phyloP scores from a whole-genome alignment of 2,797 vertebrate genomes.

The Psittacula echo region DNA sequence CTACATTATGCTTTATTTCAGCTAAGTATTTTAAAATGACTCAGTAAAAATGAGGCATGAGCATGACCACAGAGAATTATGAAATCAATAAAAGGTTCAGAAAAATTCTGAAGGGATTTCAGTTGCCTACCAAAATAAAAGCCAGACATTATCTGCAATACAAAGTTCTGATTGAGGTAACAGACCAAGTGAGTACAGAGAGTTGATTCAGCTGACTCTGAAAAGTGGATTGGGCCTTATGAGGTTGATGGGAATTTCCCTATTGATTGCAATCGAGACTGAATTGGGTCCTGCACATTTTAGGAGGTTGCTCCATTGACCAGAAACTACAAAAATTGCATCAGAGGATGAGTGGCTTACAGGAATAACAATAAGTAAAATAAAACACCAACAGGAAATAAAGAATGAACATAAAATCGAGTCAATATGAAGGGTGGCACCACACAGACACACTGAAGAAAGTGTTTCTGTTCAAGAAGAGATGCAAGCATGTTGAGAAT shows the following conservation, averaged over 20 bases:
- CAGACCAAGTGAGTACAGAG: background rate
- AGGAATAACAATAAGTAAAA: slow-evolving; percentile 65
- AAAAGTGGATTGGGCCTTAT: background rate
- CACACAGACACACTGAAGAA: slow-evolving; percentile 52
- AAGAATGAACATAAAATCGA: slow-evolving; percentile 58
- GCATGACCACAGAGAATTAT: slow-evolving; percentile 64
- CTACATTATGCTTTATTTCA: slow-evolving; percentile 56
- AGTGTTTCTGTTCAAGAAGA: slow-evolving; percentile 49
- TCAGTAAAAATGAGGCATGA: slow-evolving; percentile 66
- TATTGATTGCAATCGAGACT: slow-evolving; percentile 13
- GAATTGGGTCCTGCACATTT: slow-evolving; percentile 24
- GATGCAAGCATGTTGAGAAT: slow-evolving; percentile 45
- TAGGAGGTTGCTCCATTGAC: slow-evolving; percentile 21
- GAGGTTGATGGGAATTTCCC: slow-evolving; percentile 25
- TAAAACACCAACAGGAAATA: slow-evolving; percentile 58
- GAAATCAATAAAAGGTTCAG: slow-evolving; percentile 66
- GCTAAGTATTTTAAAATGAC: slow-evolving; percentile 60
- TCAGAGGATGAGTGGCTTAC: slow-evolving; percentile 54
- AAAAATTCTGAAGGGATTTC: slow-evolving; percentile 59
- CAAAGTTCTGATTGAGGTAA: background rate
- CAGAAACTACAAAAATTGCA: slow-evolving; percentile 46
- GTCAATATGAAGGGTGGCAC: slow-evolving; percentile 62
- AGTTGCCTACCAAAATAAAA: slow-evolving; percentile 63
- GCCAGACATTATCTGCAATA: slow-evolving; percentile 48
- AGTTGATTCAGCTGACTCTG: background rate